Conservation (phyloP, 2,888 invertebrate species). For the Eulithis prunata region DNA sequence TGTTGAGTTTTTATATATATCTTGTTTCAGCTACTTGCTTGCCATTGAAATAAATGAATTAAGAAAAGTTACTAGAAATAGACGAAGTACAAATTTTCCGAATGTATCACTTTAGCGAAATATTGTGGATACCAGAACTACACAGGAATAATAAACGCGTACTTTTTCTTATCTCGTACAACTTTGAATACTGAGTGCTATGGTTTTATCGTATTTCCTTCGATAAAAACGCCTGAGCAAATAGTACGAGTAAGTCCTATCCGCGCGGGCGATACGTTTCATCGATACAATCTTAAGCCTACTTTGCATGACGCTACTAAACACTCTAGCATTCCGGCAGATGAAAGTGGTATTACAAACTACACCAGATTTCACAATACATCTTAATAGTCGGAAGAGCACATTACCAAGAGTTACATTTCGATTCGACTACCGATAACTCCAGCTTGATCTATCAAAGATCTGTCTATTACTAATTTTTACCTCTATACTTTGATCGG, state of each 20-base stretch:
- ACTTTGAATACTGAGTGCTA: neutral
- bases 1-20: neutral
- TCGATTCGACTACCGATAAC: neutral
- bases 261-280: neutral
- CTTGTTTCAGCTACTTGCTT: neutral
- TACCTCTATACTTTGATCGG: no score
- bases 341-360: slow-evolving; percentile 17
- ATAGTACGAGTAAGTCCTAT: neutral
- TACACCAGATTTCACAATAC: slow-evolving; percentile 12
- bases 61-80: no score
- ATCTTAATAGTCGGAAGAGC: neutral
- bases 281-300: slow-evolving; percentile 5
- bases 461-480: no score
- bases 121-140: no score
- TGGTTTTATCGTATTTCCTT: neutral
- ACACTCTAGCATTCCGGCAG: slow-evolving; percentile 12
- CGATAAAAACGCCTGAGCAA: neutral
- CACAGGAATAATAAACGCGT: no score
- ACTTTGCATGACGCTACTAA: slow-evolving; percentile 18
- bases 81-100: no score
- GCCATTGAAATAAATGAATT: no score
- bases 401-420: neutral
- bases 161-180: no score
- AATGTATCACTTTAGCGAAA: no score
- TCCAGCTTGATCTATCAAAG: neutral